Conservation (phyloP, 2,888 invertebrate species). For the Stenichneumon culpator region DNA sequence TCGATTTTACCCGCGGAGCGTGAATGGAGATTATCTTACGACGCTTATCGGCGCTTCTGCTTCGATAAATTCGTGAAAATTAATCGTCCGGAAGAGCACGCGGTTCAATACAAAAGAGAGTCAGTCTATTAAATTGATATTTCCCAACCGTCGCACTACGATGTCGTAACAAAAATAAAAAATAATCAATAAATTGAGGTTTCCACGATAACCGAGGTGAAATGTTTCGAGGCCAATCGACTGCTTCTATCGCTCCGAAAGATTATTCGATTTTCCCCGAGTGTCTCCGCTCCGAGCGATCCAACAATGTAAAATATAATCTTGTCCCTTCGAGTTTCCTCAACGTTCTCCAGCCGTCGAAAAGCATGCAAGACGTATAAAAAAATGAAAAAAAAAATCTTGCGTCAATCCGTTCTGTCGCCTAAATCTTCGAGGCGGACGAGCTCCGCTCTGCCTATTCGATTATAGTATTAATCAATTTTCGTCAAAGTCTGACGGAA, state of each 20-base stretch:
- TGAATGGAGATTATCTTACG: conserved; percentile 16
- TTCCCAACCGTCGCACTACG: conserved; percentile 2
- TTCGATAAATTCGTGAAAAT: conserved; percentile 60
- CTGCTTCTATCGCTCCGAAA: conserved; percentile 3
- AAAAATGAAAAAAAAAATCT: conserved; percentile 33
- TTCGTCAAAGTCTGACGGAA: conserved; percentile 63
- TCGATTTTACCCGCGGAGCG: conserved; percentile 13
- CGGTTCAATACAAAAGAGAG: conserved; percentile 36
- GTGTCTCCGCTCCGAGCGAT: not conserved
- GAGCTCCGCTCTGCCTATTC: conserved; percentile 60
- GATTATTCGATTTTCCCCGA: not conserved
- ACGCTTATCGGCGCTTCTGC: conserved; percentile 59
- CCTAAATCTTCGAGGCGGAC: conserved; percentile 58
- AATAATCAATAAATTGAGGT: not conserved
- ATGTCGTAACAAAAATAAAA: not conserved
- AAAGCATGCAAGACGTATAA: not conserved
- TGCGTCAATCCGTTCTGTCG: conserved; percentile 42
- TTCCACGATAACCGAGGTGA: not conserved
- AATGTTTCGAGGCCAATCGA: not conserved
- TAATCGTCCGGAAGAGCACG: conserved; percentile 50
- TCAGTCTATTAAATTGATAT: conserved; percentile 55
- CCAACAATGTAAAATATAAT: conserved; percentile 6
- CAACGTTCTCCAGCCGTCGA: not conserved
- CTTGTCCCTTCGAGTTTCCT: not conserved
- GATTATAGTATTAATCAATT: conserved; percentile 68